Conservation (phyloP, 1,140 invertebrate genomes). For the Meloidogyne chitwoodi region DNA sequence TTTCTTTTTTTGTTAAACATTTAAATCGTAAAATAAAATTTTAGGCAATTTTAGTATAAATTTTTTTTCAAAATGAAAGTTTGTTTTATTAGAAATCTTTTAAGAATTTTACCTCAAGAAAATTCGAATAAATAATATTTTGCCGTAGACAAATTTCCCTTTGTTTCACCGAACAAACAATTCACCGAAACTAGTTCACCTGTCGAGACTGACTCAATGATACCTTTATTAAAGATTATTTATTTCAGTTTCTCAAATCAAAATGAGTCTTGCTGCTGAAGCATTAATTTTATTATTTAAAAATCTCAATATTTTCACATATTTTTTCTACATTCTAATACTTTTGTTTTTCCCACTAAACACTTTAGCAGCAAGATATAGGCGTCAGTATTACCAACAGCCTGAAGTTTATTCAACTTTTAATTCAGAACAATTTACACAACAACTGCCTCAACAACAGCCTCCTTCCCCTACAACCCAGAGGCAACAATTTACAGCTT, state of each 20-base stretch:
- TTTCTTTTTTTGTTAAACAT: neutral
- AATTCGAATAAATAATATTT: too few species aligned
- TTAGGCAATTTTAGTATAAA: neutral
- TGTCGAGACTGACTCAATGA: too few species aligned
- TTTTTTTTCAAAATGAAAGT: neutral
- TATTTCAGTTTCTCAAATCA: neutral
- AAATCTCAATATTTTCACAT: neutral
- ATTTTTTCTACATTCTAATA: neutral
- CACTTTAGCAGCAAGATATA: neutral
- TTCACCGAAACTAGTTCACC: too few species aligned
- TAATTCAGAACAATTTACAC: neutral
- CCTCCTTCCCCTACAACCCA: neutral
- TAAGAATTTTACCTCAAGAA: too few species aligned
- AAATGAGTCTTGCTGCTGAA: neutral
- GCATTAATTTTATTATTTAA: neutral
- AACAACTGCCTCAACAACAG: neutral
- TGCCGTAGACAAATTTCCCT: too few species aligned
- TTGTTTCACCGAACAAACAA: too few species aligned
- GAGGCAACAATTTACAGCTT: constrained; percentile 24
- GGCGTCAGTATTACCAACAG: neutral
- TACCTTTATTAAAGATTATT: too few species aligned
- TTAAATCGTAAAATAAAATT: neutral
- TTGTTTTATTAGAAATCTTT: too few species aligned
- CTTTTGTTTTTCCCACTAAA: neutral
- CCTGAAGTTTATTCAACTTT: neutral